Base-by-base conservation (phyloP, 1,140 invertebrate genomes). In the Lycorma delicatula region DNA sequence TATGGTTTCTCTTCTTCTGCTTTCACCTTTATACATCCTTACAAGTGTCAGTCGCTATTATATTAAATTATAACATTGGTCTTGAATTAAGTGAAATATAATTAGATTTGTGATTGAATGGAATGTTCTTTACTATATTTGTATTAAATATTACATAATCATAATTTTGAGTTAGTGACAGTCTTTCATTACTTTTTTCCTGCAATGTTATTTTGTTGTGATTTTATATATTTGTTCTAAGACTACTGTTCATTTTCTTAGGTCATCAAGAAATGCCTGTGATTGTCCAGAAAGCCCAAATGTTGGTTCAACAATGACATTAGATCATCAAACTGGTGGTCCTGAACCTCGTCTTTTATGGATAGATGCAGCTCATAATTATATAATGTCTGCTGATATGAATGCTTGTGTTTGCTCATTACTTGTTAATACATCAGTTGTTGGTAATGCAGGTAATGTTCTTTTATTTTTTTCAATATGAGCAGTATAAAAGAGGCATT, bases 321-420 rank as follows among this genome's bases (percentile, higher is more conserved):
- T 88, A 1, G 86, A 90, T 65, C 79, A 83, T 63, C 79, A 22
- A 5, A 44, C 79, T 0, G 76, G 80, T 23, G 69, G 72, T 7
- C 69, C 76, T 4, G 71, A 75, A 57, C 79, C 79, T 6, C 74
- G 79, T 61, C 64, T 90, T 1, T 78, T 85, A 48, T 89, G 85
- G 79, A 71, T 83, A 2, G 80, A 85, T 64, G 72, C 71, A 5
- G 75, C 76, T 50, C 66, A 77, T 1, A 74, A 79, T 50, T 75
- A 81, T 54, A 78, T 90, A 22, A 73, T 82, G 41, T 75, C 80
- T 0, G 70, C 84, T 0, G 86, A 88, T 67, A 74, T 83, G 55
- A 66, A 78, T 29, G 87, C 83, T 1, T 91, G 87, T 66, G 64
- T 70, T 25, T 91, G 88, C 63, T 75, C 75, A 57, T 58, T 77